Base-by-base conservation (phyloP, 1,140 invertebrate genomes). In the Lanistes nyassanus region DNA sequence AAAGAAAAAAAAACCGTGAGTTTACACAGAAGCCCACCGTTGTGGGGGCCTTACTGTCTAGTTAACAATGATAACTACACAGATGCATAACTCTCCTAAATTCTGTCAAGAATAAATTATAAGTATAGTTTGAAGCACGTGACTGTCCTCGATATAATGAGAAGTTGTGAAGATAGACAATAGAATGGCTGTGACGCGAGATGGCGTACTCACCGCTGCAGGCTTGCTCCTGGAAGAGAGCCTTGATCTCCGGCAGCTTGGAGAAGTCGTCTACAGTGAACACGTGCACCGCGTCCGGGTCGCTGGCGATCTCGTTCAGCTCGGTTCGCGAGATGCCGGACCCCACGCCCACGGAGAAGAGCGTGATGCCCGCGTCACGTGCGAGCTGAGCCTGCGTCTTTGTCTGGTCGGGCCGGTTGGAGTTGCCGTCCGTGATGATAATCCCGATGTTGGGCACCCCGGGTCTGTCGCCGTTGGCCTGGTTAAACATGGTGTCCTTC, bases 301-400 rank as follows among this genome's bases (percentile, higher is more conserved):
- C 78, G 0, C 79, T 77, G 21, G 83, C 82, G 16, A 85, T 80
- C 26, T 70, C 78, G 42, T 81, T 80, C 26, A 85, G 76, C 58
- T 85, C 83, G n/a, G 71, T 5, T 34, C 53, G 29, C 53, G 66
- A 69, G 42, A 76, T 78, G 56, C 82, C 82, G 34, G 74, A 77
- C n/a, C 85, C 85, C 58, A 86, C 80, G 37, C 86, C 86, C 73
- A 87, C 81, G 39, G 81, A 75, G 51, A 86, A 84, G 51, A 87
- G 62, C 13, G 68, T 83, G n/a, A 86, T 83, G 19, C 85, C 83
- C 23, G 72, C 74, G 6, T 79, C 58, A 55, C 79, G 69, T 11
- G 84, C 83, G 21, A 62, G 65, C 16, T 76, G 31, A 3, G 84
- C 83, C 47, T 82, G 75, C 6, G 69, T 67, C 36, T 75, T 58